Conservation (phyloP, 2,888 invertebrate species). For the Diplazon laetatorius region DNA sequence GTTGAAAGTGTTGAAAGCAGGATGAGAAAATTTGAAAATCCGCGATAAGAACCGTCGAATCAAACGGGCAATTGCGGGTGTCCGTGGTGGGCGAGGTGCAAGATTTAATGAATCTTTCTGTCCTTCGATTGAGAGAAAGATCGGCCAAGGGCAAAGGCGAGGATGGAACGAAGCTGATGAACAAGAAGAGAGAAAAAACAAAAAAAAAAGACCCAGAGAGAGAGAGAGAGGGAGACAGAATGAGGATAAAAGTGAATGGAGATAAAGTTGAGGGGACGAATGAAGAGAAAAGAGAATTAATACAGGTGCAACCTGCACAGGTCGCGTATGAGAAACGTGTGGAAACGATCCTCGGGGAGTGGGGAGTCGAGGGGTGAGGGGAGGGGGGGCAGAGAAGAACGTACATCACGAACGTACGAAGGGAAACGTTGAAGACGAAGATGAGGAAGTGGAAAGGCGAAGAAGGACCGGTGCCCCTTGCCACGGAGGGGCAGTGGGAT, state of each 20-base stretch:
- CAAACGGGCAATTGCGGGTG: constrained; percentile 50
- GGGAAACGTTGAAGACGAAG: constrained; percentile 44
- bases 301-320: constrained; percentile 66
- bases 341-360: too few relatives aligned
- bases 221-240: constrained; percentile 41
- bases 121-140: too few relatives aligned
- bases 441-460: constrained; percentile 55
- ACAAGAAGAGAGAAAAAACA: constrained; percentile 43
- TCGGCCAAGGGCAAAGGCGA: too few relatives aligned
- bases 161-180: too few relatives aligned
- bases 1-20: too few relatives aligned
- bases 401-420: constrained; percentile 47
- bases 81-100: constrained; percentile 53
- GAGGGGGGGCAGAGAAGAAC: background rate
- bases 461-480: constrained; percentile 54
- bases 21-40: constrained; percentile 60
- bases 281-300: constrained; percentile 55
- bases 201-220: constrained; percentile 50
- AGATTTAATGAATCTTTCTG: constrained; percentile 64
- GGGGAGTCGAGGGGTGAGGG: too few relatives aligned
- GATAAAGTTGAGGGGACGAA: constrained; percentile 49
- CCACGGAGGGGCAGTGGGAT: constrained; percentile 81
- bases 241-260: constrained; percentile 35
- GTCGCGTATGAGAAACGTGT: too few relatives aligned
- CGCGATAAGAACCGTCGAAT: constrained; percentile 63